Percentiles rank a stretch among this genome's conserved stretches.
phyloP scores from a whole-genome alignment of 2,888 invertebrate species.

The Leptinotarsa peninsularis region DNA sequence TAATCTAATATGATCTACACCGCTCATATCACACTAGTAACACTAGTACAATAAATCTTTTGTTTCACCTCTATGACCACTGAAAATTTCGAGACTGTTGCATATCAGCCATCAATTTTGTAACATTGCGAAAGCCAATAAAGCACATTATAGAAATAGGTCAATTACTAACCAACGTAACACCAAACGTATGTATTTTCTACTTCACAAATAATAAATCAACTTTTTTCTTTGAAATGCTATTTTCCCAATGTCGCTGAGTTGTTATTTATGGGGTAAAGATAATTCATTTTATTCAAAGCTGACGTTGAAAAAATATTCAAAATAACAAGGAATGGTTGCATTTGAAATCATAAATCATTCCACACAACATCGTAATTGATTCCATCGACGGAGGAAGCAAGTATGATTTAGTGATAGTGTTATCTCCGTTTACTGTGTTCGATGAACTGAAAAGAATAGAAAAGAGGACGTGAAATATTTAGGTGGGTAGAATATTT shows the following conservation, averaged over 20 bases:
- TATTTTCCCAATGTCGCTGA: constrained; percentile 46
- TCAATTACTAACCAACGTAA: constrained; percentile 40
- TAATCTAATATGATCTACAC: too few species aligned
- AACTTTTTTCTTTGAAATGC: constrained; percentile 45
- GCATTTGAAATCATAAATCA: constrained; percentile 42
- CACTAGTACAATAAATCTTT: neutral
- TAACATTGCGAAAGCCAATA: constrained; percentile 36
- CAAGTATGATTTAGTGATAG: constrained; percentile 14
- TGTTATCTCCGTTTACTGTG: constrained; percentile 7
- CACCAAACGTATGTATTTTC: constrained; percentile 45
- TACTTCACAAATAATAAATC: constrained; percentile 46
- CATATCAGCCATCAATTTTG: constrained; percentile 30
- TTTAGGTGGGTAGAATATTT: neutral
- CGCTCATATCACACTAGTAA: neutral
- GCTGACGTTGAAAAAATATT: constrained; percentile 42
- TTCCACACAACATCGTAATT: constrained; percentile 21
- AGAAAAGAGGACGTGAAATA: neutral
- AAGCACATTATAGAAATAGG: constrained; percentile 39
- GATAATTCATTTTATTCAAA: constrained; percentile 48
- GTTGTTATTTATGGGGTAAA: constrained; percentile 46
- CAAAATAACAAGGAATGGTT: constrained; percentile 44
- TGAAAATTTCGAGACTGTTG: constrained; percentile 16
- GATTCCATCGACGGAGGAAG: constrained; percentile 18
- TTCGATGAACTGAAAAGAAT: neutral
- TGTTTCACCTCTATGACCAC: constrained; percentile 4